A percentile compares a stretch with the other conserved stretches of the same genome.
These are phyloP conservation scores for Scaptomyza tumidula DNA, from an alignment of 2,888 invertebrate genomes.

Conservation along the genomic window DNA sequence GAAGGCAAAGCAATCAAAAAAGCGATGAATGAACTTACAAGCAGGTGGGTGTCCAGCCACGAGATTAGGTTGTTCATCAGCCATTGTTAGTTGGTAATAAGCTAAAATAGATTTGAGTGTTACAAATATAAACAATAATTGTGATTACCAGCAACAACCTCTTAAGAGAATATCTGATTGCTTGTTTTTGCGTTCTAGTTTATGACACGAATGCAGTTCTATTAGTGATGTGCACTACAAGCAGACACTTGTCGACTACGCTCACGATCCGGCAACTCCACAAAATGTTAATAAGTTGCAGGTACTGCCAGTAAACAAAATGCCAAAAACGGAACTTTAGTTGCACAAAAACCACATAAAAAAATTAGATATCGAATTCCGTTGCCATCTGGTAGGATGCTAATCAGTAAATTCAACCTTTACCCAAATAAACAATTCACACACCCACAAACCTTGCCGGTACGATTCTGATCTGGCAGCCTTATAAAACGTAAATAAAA, in stretches of 20 bases:
- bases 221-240: conserved; percentile 35
- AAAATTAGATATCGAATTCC: not conserved
- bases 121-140: not conserved
- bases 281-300: conserved; percentile 28
- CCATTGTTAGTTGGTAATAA: conserved; percentile 67
- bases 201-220: conserved; percentile 78
- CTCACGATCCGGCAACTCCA: conserved; percentile 18
- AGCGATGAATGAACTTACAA: conserved; percentile 86
- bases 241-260: conserved; percentile 1
- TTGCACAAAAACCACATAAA: not conserved
- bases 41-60: conserved; percentile 96
- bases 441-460: not conserved
- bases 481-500: conserved; percentile 45
- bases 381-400: not conserved
- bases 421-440: not conserved
- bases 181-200: conserved; percentile 42
- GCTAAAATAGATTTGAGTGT: conserved; percentile 19
- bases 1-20: not conserved
- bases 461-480: conserved; percentile 14
- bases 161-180: conserved; percentile 17
- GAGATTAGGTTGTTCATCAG: conserved; percentile 89
- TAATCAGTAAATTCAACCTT: not conserved
- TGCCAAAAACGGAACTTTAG: not conserved
- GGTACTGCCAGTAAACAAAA: no score
- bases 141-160: conserved; percentile 18